Conservation (phyloP, 1,140 invertebrate species). For the Scaptomyza montana region DNA sequence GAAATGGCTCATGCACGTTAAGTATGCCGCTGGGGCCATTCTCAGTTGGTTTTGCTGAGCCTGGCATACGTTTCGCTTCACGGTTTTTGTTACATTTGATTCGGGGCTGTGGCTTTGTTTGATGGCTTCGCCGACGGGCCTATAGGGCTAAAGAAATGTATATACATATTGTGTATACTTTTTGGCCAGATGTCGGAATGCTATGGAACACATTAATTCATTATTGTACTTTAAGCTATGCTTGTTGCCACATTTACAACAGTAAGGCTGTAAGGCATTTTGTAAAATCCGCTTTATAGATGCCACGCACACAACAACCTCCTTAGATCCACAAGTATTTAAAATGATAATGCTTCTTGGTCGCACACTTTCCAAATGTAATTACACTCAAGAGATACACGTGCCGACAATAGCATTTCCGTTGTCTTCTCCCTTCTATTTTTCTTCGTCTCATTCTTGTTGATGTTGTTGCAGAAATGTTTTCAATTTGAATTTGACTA, state of each 20-base stretch:
- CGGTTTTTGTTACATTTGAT: slow-evolving; percentile 62
- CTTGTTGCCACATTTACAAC: slow-evolving; percentile 65
- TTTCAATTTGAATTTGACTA: slow-evolving; percentile 69
- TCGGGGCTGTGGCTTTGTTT: slow-evolving; percentile 17
- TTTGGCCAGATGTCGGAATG: slow-evolving; percentile 29
- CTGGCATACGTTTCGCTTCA: slow-evolving; percentile 68
- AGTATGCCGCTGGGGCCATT: slow-evolving; percentile 63
- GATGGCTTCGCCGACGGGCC: slow-evolving; percentile 17
- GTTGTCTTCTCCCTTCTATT: slow-evolving; percentile 7
- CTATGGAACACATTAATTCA: slow-evolving; percentile 63
- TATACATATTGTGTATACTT: not conserved
- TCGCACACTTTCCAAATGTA: slow-evolving; percentile 74
- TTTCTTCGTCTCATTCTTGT: not conserved
- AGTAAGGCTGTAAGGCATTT: slow-evolving; percentile 30
- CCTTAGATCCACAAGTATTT: slow-evolving; percentile 28
- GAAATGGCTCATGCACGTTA: slow-evolving; percentile 62
- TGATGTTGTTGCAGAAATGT: slow-evolving; percentile 32
- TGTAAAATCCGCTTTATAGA: slow-evolving; percentile 56
- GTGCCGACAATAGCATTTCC: slow-evolving; percentile 59
- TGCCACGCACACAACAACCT: slow-evolving; percentile 31
- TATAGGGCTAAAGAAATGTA: not conserved
- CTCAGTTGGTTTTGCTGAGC: slow-evolving; percentile 46
- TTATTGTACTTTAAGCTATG: slow-evolving; percentile 67
- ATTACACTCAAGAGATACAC: slow-evolving; percentile 80
- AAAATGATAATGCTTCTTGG: slow-evolving; percentile 57